These are phyloP conservation scores for Engraulis encrasicolus DNA, from an alignment of 2,113 vertebrate species.

Conservation along the genomic window DNA sequence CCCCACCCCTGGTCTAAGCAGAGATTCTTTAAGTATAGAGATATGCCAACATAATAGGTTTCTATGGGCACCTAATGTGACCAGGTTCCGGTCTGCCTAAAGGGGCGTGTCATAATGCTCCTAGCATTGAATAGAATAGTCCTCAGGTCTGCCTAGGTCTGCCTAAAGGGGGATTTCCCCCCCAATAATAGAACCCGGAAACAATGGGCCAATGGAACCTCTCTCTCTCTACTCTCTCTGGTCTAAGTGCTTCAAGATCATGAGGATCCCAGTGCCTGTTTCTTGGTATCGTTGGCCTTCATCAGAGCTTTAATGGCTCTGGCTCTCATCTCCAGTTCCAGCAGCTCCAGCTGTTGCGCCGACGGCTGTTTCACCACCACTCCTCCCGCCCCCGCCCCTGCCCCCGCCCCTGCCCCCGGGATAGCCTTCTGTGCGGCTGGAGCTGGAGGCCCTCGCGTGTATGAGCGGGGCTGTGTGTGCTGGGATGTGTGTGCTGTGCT, in stretches of 20 bases:
- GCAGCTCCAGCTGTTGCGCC: slow-evolving; percentile 91
- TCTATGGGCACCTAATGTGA: no score
- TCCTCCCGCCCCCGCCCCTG: slow-evolving; percentile 54
- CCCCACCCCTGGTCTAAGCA: no score
- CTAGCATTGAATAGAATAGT: no score
- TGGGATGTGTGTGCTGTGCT: no score
- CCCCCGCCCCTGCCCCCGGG: slow-evolving; percentile 49
- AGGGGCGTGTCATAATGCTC: no score
- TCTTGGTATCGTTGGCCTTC: slow-evolving; percentile 91
- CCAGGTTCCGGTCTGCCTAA: no score
- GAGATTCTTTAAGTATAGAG: no score
- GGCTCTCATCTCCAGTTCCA: slow-evolving; percentile 96
- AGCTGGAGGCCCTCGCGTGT: background rate
- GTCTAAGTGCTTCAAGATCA: background rate
- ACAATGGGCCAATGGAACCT: background rate
- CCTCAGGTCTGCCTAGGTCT: no score
- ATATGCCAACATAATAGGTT: no score
- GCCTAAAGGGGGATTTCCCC: no score
- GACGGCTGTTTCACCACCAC: slow-evolving; percentile 82
- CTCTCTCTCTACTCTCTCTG: background rate
- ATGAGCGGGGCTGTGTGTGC: no score
- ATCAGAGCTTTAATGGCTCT: slow-evolving; percentile 96
- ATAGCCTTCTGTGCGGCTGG: slow-evolving; percentile 33
- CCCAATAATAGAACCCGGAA: no score
- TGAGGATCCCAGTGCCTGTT: slow-evolving; percentile 50